A percentile compares a stretch with the other conserved stretches of the same genome.
Evolutionary conservation across 2,113 vertebrate genomes (phyloP).

Genomic region (Quiscalus mexicanus): DNA sequence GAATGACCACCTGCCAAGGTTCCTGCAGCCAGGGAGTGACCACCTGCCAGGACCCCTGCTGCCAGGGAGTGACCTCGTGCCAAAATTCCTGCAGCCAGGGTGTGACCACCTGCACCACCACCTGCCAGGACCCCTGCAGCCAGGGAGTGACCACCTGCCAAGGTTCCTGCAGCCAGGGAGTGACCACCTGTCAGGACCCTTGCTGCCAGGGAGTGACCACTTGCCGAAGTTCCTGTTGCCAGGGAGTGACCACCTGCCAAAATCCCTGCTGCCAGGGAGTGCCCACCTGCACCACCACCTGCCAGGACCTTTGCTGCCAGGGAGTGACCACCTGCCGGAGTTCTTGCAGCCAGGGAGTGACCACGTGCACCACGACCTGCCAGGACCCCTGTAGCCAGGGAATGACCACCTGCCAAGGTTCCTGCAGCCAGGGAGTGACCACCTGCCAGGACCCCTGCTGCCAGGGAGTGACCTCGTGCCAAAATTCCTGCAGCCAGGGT

Average conservation of each 20-base stretch:
- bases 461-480: neutral
- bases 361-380: too few species aligned
- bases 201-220: neutral
- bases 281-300: too few species aligned
- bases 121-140: neutral
- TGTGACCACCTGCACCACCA: too few species aligned
- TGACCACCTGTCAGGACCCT: neutral
- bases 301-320: neutral
- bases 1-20: too few species aligned
- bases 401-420: too few species aligned
- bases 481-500: too few species aligned
- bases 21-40: neutral
- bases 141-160: too few species aligned
- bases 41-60: neutral
- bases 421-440: neutral
- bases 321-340: neutral
- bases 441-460: neutral
- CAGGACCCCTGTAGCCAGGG: too few species aligned
- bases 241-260: neutral
- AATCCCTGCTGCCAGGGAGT: neutral
- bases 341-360: neutral
- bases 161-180: too few species aligned
- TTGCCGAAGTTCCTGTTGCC: rapidly evolving
- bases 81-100: too few species aligned
- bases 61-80: too few species aligned